phyloP scores from a whole-genome alignment of 2,113 vertebrate genomes.

The Nyctibius bracteatus region DNA sequence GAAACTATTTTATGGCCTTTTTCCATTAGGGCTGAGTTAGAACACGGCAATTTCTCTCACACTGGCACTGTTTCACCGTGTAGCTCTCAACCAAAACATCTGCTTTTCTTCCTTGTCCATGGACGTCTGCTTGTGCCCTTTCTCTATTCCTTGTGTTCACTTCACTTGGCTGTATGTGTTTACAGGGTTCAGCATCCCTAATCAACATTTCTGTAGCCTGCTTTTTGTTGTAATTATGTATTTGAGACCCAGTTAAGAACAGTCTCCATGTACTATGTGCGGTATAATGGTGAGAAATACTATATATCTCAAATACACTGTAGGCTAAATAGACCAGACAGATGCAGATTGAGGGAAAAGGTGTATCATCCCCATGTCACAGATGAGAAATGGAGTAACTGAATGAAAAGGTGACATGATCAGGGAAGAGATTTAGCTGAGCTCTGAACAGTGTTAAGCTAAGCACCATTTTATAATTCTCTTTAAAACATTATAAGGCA shows the following conservation, averaged over 20 bases:
- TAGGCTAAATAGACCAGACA: not conserved
- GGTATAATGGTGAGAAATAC: not conserved
- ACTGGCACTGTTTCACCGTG: not conserved
- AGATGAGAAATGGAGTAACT: not conserved
- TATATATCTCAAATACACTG: not conserved
- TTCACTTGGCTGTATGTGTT: not conserved
- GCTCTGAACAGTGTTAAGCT: not conserved
- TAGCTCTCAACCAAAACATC: not conserved
- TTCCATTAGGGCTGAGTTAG: not conserved
- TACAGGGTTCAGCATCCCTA: not conserved
- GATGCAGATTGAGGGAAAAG: not conserved
- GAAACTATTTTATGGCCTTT: not conserved
- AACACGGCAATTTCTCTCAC: not conserved
- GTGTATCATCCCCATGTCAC: not conserved
- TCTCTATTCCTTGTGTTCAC: not conserved
- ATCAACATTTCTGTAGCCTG: not conserved
- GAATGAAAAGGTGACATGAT: not conserved
- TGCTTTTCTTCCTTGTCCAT: not conserved
- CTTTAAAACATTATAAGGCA: not conserved
- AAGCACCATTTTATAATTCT: not conserved
- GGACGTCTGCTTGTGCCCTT: not conserved
- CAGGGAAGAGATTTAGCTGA: not conserved
- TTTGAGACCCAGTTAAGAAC: not conserved
- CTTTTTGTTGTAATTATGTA: not conserved
- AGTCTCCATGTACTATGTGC: accelerated